Evolutionary conservation across 2,113 vertebrate genomes (phyloP).

Genomic region (Sciurus niger): DNA sequence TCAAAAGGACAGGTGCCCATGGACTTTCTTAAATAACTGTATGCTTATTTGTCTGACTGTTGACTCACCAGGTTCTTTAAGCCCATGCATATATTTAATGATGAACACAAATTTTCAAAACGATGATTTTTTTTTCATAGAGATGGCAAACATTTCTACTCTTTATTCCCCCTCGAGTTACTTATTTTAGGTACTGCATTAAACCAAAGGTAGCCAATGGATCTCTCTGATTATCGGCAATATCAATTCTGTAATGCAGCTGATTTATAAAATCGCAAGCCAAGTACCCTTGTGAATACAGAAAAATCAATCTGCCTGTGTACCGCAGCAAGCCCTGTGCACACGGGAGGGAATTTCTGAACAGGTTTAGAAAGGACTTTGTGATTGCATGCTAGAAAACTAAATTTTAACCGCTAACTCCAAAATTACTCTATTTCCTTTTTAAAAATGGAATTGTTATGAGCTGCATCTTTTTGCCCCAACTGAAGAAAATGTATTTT

Average conservation of each 20-base stretch:
- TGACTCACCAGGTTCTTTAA: background rate
- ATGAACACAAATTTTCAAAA: slow-evolving; percentile 49
- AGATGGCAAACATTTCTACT: background rate
- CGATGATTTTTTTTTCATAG: background rate
- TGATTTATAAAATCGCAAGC: background rate
- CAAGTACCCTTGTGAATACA: background rate
- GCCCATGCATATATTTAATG: background rate
- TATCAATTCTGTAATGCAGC: background rate
- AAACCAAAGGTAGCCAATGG: background rate
- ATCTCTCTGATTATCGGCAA: background rate
- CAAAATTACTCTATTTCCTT: background rate
- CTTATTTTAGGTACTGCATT: slow-evolving; percentile 10
- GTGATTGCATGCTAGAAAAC: background rate
- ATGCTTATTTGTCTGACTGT: background rate
- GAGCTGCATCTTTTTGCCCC: background rate
- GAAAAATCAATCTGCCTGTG: background rate
- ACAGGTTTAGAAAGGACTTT: background rate
- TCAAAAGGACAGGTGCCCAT: background rate
- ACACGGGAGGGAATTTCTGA: background rate
- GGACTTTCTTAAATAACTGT: background rate
- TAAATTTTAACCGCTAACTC: slow-evolving; percentile 6
- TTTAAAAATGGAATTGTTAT: background rate
- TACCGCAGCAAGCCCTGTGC: background rate
- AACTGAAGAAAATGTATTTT: background rate
- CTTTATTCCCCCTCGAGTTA: background rate